Evolutionary conservation across 2,113 vertebrate species (phyloP), one percentile per base, ranked within the genome.

Genomic region (Macheiramphus alcinus): DNA sequence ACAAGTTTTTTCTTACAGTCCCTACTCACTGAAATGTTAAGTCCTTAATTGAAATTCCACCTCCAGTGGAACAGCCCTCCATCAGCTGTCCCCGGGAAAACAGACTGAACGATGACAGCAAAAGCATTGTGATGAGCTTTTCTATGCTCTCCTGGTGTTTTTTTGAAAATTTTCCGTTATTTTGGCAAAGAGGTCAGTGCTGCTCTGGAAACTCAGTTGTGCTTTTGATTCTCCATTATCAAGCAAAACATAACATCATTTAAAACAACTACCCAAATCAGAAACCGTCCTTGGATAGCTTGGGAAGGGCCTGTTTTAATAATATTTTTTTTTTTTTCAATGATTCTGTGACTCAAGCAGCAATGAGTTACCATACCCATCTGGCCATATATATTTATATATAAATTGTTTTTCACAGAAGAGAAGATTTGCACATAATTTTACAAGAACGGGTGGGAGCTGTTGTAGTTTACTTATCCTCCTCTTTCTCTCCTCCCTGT

Each of bases 1-100:
- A 80, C n/a, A 42, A 75, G n/a, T 53, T 80, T 86, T 75, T 83
- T 70, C 79, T 83, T 94, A 75, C 36, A 76, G 65, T 47, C 70
- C 48, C 29, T 55, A 23, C 93, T 87, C 86, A 43, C 21, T 94
- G 42, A 96, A 97, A 95, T 92, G 79, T 67, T 63, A 93, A 94
- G 59, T 83, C 34, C 71, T 90, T 95, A 53, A 96, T 88, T 95
- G 93, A 93, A 90, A 97, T 97, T 97, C 95, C 95, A 94, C 91
- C 95, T 95, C 94, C 91, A 96, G 84, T 61, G 50, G 74, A 91
- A 85, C 62, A 80, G 42, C 40, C 29, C 29, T 94, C 56, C 45
- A 65, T 92, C 89, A 94, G 81, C 71, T 75, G 45, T 82, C 66
- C 53, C 56, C 3, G 1, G 63, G 74, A 91, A 91, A 94, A 87